Conservation (phyloP, 2,113 vertebrate genomes). For the Atlantisia rogersi region DNA sequence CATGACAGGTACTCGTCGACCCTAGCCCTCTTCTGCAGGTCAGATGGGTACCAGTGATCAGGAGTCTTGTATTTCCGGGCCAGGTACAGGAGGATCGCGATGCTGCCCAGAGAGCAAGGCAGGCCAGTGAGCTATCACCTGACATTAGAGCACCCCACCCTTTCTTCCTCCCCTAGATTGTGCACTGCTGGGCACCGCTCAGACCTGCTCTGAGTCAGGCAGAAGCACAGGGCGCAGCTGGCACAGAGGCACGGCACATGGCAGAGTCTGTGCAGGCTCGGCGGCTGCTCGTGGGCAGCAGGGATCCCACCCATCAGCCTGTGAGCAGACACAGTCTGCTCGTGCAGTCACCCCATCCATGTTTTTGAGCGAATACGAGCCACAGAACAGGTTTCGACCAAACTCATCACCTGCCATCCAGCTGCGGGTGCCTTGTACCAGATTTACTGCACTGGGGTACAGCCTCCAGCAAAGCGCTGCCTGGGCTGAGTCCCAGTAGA, state of each 20-base stretch:
- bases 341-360: no score
- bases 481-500: neutral
- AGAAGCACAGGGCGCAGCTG: neutral
- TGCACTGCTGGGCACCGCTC: neutral
- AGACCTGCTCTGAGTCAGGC: neutral
- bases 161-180: neutral
- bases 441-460: neutral
- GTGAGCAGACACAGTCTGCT: neutral
- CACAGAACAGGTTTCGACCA: neutral
- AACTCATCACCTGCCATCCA: neutral
- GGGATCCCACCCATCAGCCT: accelerated
- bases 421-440: accelerated
- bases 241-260: neutral
- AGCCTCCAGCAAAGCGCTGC: neutral
- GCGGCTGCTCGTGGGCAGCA: neutral
- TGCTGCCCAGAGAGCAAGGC: slow-evolving; percentile 46
- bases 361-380: neutral
- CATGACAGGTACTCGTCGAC: slow-evolving; percentile 83
- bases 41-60: slow-evolving; percentile 84
- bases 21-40: slow-evolving; percentile 74
- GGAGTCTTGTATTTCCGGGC: slow-evolving; percentile 75
- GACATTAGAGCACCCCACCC: neutral
- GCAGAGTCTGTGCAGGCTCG: neutral
- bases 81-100: slow-evolving; percentile 80
- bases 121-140: accelerated